Evolutionary conservation across 2,797 vertebrate species (phyloP).

Genomic region (Sus cebifrons): DNA sequence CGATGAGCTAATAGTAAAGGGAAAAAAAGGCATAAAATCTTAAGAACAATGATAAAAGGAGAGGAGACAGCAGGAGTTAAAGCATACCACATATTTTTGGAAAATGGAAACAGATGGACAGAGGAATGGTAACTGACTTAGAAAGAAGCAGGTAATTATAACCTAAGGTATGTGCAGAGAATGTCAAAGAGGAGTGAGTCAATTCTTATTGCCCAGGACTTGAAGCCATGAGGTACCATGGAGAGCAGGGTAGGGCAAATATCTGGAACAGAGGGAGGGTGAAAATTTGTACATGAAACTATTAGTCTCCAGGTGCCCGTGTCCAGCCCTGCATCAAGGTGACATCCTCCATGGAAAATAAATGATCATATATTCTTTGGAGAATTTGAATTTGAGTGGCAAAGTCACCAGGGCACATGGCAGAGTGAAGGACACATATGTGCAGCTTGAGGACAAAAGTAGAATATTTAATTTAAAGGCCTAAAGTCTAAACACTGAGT

Average conservation of each 20-base stretch:
- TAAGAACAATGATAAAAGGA: constrained; percentile 24
- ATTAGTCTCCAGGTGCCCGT: background rate
- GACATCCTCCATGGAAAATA: background rate
- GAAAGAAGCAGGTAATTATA: constrained; percentile 24
- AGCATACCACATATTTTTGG: constrained; percentile 20
- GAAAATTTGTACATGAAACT: constrained; percentile 6
- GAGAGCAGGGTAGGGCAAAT: background rate
- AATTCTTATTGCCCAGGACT: background rate
- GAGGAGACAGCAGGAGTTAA: constrained; percentile 16
- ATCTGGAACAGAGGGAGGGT: background rate
- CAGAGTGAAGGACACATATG: background rate
- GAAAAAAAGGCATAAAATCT: constrained; percentile 17
- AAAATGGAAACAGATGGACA: constrained; percentile 57
- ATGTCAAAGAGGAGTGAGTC: background rate
- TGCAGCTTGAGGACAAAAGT: background rate
- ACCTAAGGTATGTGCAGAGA: background rate
- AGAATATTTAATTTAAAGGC: background rate
- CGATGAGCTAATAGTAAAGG: constrained; percentile 49
- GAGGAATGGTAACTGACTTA: constrained; percentile 35
- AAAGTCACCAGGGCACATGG: background rate
- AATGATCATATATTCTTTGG: background rate
- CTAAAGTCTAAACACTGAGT: background rate
- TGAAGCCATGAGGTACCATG: background rate
- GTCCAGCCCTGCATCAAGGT: background rate
- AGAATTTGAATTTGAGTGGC: background rate